Evolutionary conservation across 2,113 vertebrate species (phyloP).

Genomic region (Tringa solitaria): DNA sequence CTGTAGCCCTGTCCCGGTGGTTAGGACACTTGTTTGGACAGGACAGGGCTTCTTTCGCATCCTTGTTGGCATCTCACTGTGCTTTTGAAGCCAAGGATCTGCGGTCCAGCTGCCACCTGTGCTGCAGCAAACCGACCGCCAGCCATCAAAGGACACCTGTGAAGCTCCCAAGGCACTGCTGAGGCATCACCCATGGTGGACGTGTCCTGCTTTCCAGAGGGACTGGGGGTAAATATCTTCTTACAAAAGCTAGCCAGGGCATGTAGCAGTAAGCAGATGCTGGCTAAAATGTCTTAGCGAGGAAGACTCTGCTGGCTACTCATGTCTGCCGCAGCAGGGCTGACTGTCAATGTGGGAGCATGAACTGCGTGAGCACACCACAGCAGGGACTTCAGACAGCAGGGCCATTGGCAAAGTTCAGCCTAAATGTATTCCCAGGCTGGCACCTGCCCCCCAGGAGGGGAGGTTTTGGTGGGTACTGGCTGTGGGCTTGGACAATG

Average conservation of each 20-base stretch:
- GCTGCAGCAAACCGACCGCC: background rate
- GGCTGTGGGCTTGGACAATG: background rate
- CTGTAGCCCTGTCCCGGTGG: background rate
- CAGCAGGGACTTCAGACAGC: background rate
- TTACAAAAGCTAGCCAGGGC: background rate
- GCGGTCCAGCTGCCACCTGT: background rate
- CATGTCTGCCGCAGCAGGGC: rapidly evolving
- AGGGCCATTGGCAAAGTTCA: background rate
- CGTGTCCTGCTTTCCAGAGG: background rate
- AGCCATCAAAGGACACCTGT: background rate
- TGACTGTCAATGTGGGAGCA: background rate
- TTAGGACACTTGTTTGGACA: background rate
- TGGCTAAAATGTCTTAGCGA: rapidly evolving
- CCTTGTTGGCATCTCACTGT: background rate
- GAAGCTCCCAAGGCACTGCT: background rate
- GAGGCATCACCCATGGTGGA: background rate
- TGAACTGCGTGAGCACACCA: background rate
- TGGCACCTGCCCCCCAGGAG: background rate
- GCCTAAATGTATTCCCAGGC: background rate
- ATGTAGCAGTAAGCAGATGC: background rate
- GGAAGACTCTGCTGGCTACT: background rate
- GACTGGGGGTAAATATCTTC: background rate
- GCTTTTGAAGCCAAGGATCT: background rate
- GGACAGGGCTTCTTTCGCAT: background rate
- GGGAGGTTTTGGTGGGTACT: background rate